Evolutionary conservation across 2,797 vertebrate genomes (phyloP), one percentile per base, ranked within the genome.

Genomic region (Mionectes olivaceus): DNA sequence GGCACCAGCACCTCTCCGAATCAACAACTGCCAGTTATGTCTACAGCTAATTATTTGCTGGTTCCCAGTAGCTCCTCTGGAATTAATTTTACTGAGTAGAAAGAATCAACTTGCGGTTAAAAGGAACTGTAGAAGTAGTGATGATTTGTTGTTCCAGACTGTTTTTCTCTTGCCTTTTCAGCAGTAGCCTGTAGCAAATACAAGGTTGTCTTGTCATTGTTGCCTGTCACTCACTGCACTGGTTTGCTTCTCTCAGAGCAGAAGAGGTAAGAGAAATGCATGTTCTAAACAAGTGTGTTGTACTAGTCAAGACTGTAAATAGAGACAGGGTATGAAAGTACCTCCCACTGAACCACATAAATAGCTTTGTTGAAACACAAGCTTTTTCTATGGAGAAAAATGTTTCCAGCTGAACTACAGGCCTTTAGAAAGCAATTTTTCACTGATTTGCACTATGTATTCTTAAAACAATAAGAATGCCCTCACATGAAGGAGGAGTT

Each of bases 351-450:
- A 76, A 92, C 30, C 30, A 91, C 60, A 74, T 60, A 92, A 92
- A 96, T 85, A 94, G 44, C 32, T 93, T 83, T 50, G 75, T 77
- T 15, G 11, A 94, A 93, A 78, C 56, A 60, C 33, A 92, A 67
- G 43, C 5, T 79, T 93, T 93, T 75, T 92, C 90, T 68, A 55
- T 57, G 50, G 21, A 92, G 49, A 87, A 89, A 89, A 95, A 80
- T 65, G 19, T 64, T 89, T 94, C 57, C 61, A 91, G 65, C 9
- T 68, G 69, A 85, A 78, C 57, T 75, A 83, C 77, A 81, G 57
- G 52, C 75, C 53, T 89, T 88, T 78, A 76, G 56, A 95, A 89
- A 65, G 32, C 23, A 87, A 50, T 76, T 92, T 63, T 55, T 87
- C 91, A 57, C 75, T 68, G 46, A 53, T 95, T 91, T 94, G 80